These are phyloP conservation scores for Drosophila stalkeri DNA, from an alignment of 2,888 invertebrate species.

Conservation along the genomic window DNA sequence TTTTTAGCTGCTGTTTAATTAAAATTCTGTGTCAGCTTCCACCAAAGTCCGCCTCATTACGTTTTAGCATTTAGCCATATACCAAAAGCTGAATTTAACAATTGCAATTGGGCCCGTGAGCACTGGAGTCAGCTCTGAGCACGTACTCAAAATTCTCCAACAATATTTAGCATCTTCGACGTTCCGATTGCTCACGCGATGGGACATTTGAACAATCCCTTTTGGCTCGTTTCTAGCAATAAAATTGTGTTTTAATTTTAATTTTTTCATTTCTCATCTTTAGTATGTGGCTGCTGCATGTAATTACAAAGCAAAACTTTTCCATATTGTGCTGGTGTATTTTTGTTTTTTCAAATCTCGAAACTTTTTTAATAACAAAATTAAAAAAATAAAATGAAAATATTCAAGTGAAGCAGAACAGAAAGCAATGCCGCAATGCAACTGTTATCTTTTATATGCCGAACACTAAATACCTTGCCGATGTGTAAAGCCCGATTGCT, in stretches of 20 bases:
- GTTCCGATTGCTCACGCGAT: conserved; percentile 22
- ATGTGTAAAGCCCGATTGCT: background rate
- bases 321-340: conserved; percentile 60
- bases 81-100: conserved; percentile 11
- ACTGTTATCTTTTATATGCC: background rate
- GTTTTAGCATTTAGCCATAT: background rate
- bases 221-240: conserved; percentile 5
- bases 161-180: conserved; percentile 17
- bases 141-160: conserved; percentile 21
- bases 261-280: conserved; percentile 20
- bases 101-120: conserved; percentile 32
- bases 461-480: conserved; percentile 2
- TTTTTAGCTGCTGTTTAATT: conserved; percentile 49
- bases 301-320: conserved; percentile 78
- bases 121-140: conserved; percentile 17
- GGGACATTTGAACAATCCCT: conserved; percentile 22
- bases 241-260: conserved; percentile 26
- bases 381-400: conserved; percentile 40
- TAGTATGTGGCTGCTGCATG: conserved; percentile 55
- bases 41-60: conserved; percentile 3
- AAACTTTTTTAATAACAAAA: conserved; percentile 79
- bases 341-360: conserved; percentile 63
- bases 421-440: conserved; percentile 49
- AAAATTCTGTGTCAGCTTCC: conserved; percentile 31
- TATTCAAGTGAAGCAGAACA: conserved; percentile 19